Conservation (phyloP, 2,797 vertebrate species). For the Anguilla anguilla region DNA sequence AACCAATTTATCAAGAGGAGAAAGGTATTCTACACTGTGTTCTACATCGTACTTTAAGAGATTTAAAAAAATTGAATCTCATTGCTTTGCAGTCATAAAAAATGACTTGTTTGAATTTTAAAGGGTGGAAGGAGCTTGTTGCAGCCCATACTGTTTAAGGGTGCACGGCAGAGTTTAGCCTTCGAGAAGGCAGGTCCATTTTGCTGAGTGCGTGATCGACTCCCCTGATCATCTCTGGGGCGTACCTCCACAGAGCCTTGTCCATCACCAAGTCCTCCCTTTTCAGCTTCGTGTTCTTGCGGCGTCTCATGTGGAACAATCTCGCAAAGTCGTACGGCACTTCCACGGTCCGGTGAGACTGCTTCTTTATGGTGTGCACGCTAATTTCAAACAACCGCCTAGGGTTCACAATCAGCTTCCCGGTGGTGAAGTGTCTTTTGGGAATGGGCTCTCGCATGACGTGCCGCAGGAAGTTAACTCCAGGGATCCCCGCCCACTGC, state of each 20-base stretch:
- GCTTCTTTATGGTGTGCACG: neutral
- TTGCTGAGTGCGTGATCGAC: neutral
- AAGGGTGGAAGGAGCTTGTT: too few relatives aligned
- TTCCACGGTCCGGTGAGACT: neutral
- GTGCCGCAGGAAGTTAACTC: constrained; percentile 64
- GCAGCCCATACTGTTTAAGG: neutral
- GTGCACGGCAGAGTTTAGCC: neutral
- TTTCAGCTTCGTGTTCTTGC: neutral
- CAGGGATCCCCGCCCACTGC: constrained; percentile 47
- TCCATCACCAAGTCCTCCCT: constrained; percentile 4
- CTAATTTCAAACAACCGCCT: neutral
- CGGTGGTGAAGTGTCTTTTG: neutral
- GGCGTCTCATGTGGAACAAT: constrained; percentile 17
- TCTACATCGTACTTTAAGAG: neutral
- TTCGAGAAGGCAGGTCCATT: neutral
- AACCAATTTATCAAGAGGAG: neutral
- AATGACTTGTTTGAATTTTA: too few relatives aligned
- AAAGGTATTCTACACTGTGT: neutral
- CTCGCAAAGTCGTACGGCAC: neutral
- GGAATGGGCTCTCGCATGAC: constrained; percentile 54
- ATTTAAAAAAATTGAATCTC: neutral
- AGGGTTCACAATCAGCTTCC: constrained; percentile 15
- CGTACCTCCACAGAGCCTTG: constrained; percentile 4
- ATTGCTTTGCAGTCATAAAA: neutral
- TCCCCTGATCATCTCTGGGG: neutral